Percentiles rank a stretch among this genome's conserved stretches.
phyloP scores from a whole-genome alignment of 2,888 invertebrate genomes.

The Thumatha senex region DNA sequence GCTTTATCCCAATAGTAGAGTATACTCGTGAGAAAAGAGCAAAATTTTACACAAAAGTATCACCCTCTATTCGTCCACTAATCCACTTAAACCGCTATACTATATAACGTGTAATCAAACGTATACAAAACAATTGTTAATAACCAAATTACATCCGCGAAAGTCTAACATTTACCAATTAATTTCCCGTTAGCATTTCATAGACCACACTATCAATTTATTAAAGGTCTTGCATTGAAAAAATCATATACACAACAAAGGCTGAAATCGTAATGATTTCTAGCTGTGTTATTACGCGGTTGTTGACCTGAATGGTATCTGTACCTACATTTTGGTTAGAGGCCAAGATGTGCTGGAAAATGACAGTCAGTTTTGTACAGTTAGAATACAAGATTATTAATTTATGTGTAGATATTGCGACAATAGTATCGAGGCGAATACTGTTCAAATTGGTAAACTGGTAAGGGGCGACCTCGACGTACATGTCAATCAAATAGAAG shows the following conservation, averaged over 20 bases:
- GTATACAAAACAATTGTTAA: neutral
- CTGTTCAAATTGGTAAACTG: no score
- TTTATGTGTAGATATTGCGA: no score
- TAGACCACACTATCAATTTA: slow-evolving; percentile 5
- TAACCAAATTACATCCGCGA: neutral
- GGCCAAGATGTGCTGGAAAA: slow-evolving; percentile 49
- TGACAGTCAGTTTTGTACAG: slow-evolving; percentile 38
- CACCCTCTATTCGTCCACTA: no score
- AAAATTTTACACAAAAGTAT: no score
- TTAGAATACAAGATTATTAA: slow-evolving; percentile 20
- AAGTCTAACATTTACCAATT: neutral
- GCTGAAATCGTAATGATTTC: slow-evolving; percentile 9
- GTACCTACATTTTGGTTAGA: slow-evolving; percentile 41
- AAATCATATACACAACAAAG: neutral
- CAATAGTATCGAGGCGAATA: no score
- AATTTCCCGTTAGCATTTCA: slow-evolving; percentile 2
- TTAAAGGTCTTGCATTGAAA: neutral
- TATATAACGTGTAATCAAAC: neutral
- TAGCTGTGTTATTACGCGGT: slow-evolving; percentile 23
- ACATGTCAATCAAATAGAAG: no score
- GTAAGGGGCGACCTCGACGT: no score
- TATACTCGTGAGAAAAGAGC: no score
- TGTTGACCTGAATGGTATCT: slow-evolving; percentile 33
- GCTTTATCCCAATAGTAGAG: no score
- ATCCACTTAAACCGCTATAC: neutral